phyloP scores from a whole-genome alignment of 2,888 invertebrate species.

The Thumatha senex region DNA sequence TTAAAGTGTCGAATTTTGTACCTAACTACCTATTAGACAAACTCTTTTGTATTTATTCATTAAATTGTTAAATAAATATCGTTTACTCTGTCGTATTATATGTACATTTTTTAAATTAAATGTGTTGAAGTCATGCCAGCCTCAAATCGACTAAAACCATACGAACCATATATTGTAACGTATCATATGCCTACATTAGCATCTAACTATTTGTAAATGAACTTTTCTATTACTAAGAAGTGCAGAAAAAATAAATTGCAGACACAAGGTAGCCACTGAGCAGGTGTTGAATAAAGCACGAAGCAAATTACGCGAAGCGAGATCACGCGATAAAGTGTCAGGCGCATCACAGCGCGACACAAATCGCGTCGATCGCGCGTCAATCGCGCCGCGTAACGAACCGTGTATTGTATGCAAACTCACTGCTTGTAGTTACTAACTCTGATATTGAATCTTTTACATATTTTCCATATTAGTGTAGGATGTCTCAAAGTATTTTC shows the following conservation, averaged over 20 bases:
- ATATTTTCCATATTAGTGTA: conserved; percentile 46
- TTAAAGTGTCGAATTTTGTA: conserved; percentile 23
- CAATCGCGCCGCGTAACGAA: conserved; percentile 62
- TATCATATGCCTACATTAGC: too few relatives aligned
- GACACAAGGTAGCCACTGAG: conserved; percentile 36
- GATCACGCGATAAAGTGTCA: conserved; percentile 49
- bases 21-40: too few relatives aligned
- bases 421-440: conserved; percentile 30
- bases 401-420: conserved; percentile 74
- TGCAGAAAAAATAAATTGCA: neutral
- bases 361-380: conserved; percentile 61
- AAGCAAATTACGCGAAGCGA: conserved; percentile 61
- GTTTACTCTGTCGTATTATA: too few relatives aligned
- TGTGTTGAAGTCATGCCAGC: too few relatives aligned
- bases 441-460: conserved; percentile 39
- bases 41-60: too few relatives aligned
- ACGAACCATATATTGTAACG: too few relatives aligned
- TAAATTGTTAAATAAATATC: too few relatives aligned
- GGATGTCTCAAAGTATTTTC: conserved; percentile 26
- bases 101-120: too few relatives aligned
- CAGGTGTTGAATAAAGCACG: conserved; percentile 59
- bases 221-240: too few relatives aligned
- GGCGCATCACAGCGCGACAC: conserved; percentile 44
- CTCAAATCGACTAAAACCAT: too few relatives aligned
- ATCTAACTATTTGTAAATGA: neutral